These are phyloP conservation scores for Cephonodes hylas DNA, from an alignment of 2,888 invertebrate species.

Conservation along the genomic window DNA sequence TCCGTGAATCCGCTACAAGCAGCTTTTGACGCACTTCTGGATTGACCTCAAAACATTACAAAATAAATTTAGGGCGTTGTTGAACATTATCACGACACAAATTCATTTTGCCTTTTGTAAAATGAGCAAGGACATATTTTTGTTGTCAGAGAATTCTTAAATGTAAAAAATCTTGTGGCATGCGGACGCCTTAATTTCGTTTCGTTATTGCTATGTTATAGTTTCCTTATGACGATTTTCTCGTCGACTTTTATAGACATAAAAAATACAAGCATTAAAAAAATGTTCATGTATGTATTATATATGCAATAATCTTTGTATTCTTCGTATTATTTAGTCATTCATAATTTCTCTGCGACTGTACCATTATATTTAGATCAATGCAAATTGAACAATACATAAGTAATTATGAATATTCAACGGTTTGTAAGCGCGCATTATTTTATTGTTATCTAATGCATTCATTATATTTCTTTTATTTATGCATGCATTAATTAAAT, in stretches of 20 bases:
- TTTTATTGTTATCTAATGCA: slow-evolving; percentile 4
- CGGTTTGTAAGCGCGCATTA: neutral
- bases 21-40: too few species aligned
- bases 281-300: too few species aligned
- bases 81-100: too few species aligned
- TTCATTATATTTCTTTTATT: neutral
- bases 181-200: neutral
- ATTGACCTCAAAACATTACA: too few species aligned
- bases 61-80: too few species aligned
- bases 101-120: too few species aligned
- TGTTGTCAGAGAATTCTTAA: too few species aligned
- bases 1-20: too few species aligned
- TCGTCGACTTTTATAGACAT: neutral
- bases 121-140: too few species aligned
- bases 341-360: neutral
- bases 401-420: slow-evolving; percentile 12
- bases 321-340: neutral
- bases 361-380: slow-evolving; percentile 14
- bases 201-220: neutral
- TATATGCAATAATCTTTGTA: too few species aligned
- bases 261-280: neutral
- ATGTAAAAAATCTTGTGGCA: neutral
- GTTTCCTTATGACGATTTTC: neutral
- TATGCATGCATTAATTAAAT: neutral
- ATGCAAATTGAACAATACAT: slow-evolving; percentile 11